Conservation (phyloP, 1,140 invertebrate genomes). For the Listronotus oregonensis region DNA sequence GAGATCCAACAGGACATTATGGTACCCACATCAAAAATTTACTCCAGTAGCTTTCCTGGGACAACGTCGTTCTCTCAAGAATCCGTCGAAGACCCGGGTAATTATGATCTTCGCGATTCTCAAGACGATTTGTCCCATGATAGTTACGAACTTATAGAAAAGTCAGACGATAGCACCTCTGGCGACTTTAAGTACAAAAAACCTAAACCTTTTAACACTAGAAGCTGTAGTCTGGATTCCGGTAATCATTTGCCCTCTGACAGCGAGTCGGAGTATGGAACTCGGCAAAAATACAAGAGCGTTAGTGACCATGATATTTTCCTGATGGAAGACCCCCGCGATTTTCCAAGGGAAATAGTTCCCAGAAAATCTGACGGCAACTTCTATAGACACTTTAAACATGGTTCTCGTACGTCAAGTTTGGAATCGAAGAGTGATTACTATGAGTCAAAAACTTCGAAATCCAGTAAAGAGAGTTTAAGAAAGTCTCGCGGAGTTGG, state of each 20-base stretch:
- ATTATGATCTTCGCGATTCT: constrained; percentile 67
- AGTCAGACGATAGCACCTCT: constrained; percentile 64
- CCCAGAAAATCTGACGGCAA: constrained; percentile 70
- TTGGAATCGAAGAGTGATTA: constrained; percentile 70
- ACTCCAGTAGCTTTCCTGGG: constrained; percentile 84
- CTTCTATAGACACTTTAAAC: constrained; percentile 69
- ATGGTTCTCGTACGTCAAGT: constrained; percentile 67
- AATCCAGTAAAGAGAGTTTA: constrained; percentile 66
- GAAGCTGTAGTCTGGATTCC: constrained; percentile 71
- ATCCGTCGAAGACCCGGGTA: constrained; percentile 65
- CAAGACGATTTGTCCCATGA: constrained; percentile 88
- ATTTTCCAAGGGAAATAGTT: constrained; percentile 69
- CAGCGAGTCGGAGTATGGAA: constrained; percentile 67
- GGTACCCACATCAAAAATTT: constrained; percentile 64
- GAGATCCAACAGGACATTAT: constrained; percentile 65
- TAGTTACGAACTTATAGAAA: constrained; percentile 84
- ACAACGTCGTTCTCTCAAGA: constrained; percentile 69
- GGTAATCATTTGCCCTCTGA: constrained; percentile 66
- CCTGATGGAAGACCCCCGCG: constrained; percentile 68
- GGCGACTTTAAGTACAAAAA: constrained; percentile 49
- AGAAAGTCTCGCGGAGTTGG: constrained; percentile 58
- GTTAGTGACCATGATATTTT: constrained; percentile 68
- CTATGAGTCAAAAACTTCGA: constrained; percentile 67
- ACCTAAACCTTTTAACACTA: constrained; percentile 47
- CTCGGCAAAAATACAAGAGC: constrained; percentile 64